Percentiles rank a stretch among this genome's conserved stretches.
These are phyloP conservation scores for Phylloscopus whistleri DNA, from an alignment of 2,113 vertebrate genomes.

Conservation along the genomic window DNA sequence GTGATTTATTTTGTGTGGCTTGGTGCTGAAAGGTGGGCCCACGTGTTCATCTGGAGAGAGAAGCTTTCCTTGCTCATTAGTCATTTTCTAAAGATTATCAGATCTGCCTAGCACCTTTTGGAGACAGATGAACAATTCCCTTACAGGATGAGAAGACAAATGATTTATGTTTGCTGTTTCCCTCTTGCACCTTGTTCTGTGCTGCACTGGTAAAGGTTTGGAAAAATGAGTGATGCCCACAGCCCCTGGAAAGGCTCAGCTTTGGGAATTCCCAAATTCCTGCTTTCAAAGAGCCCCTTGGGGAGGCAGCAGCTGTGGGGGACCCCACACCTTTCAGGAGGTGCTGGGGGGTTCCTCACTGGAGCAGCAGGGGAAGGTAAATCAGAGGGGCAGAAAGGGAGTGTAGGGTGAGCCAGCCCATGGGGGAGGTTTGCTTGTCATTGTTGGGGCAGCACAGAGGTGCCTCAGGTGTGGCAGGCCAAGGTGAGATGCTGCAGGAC, in stretches of 20 bases:
- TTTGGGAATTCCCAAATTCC: neutral
- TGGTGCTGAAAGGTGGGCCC: neutral
- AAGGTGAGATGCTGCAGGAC: neutral
- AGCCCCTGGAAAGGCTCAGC: neutral
- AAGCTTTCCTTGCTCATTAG: neutral
- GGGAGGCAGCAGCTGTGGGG: neutral
- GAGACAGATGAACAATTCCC: neutral
- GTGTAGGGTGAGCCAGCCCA: neutral
- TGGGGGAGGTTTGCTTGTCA: neutral
- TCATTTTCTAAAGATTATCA: neutral
- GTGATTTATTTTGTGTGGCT: neutral
- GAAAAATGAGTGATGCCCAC: neutral
- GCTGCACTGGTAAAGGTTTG: neutral
- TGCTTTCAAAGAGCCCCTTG: neutral
- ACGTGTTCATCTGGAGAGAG: neutral
- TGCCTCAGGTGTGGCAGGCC: fast-evolving
- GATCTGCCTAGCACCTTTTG: neutral
- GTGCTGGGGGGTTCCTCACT: neutral
- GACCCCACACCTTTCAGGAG: neutral
- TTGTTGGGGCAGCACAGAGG: neutral
- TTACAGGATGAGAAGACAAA: neutral
- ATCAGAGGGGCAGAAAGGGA: neutral
- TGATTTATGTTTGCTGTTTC: neutral
- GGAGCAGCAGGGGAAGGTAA: neutral
- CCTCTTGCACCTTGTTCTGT: neutral